Conservation (phyloP, 2,888 invertebrate genomes). For the Mythimna pallens region DNA sequence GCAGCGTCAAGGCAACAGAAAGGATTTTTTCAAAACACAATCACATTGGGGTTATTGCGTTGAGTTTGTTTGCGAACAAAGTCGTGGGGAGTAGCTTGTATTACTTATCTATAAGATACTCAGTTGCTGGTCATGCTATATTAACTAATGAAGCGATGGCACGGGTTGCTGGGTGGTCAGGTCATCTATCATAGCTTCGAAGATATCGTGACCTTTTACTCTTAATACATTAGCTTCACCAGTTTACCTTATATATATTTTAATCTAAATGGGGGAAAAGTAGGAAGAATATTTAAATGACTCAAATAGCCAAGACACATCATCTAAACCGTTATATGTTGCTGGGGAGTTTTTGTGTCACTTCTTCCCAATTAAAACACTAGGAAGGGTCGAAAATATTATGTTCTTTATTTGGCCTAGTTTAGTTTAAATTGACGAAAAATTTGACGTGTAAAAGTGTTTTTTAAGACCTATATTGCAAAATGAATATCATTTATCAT, state of each 20-base stretch:
- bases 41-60: too few relatives aligned
- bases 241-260: background rate
- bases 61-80: background rate
- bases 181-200: conserved; percentile 46
- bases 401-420: too few relatives aligned
- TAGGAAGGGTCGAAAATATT: background rate
- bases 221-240: conserved; percentile 46
- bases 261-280: background rate
- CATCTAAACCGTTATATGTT: too few relatives aligned
- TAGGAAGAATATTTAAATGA: background rate
- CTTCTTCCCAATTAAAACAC: background rate
- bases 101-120: background rate
- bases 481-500: too few relatives aligned
- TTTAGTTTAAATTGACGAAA: too few relatives aligned
- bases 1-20: too few relatives aligned
- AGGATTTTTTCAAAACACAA: background rate
- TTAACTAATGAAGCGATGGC: conserved; percentile 11
- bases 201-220: conserved; percentile 25
- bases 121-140: conserved; percentile 19
- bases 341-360: background rate
- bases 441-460: too few relatives aligned
- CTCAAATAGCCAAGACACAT: background rate
- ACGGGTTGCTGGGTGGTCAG: background rate
- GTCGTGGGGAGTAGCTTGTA: background rate
- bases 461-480: too few relatives aligned